Evolutionary conservation across 2,113 vertebrate genomes (phyloP), one percentile per base, ranked within the genome.

Genomic region (Gavialis gangeticus): DNA sequence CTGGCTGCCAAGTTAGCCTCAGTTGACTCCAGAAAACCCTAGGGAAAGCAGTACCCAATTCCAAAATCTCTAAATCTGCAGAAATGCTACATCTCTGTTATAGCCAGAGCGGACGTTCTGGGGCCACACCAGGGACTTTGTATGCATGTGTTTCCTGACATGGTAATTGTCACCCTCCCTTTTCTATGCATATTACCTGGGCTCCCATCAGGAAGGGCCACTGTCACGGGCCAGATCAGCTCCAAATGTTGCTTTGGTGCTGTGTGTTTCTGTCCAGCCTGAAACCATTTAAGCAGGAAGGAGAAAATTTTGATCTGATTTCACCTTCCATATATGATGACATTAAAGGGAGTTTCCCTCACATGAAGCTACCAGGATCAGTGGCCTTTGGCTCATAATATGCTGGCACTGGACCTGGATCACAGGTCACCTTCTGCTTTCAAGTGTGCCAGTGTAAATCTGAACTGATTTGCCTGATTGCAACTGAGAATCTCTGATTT

Each of bases 91-190:
- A 75, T 66, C 55, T 19, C 54, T 2, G 27, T 78, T 46, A 27
- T 17, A 25, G 19, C 12, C 75, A 0, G 46, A 34, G 56, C 2
- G 12, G 67, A 24, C 55, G 14, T 3, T 64, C 30, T 10, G n/a
- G 75, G 75, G 17, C 8, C 5, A 5, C 4, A 58, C 28, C 59
- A 5, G 80, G 69, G 73, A 18, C 78, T 12, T 69, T 2, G 2
- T 82, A 2, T 27, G 60, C 62, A 5, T 24, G n/a, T 13, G 25
- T 6, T 54, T 57, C 10, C 56, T 8, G 1, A 10, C 30, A 7
- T 1, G 15, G 67, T 81, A 18, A 7, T 2, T 2, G 4, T 11
- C 19, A 0, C 28, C 37, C 0, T 0, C 46, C 46, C 46, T 12
- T 12, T 55, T 3, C 9, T 0, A 4, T 21, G 27, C 59, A 62